Evolutionary conservation across 2,888 invertebrate species (phyloP).

Genomic region (Carabus problematicus): DNA sequence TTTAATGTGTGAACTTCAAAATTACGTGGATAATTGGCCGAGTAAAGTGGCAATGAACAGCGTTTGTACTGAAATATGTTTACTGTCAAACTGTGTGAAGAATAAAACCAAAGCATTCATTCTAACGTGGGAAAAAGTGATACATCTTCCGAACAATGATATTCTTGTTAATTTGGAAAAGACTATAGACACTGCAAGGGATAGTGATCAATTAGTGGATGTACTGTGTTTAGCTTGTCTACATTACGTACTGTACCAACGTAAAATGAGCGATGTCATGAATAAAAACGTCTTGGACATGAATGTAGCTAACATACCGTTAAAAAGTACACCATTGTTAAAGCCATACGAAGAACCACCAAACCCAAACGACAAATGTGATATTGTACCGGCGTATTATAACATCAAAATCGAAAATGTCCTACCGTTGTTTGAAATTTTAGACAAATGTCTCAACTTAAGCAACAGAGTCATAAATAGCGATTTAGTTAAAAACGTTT

Average conservation of each 20-base stretch:
- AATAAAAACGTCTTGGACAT: conserved; percentile 50
- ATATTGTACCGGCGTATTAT: conserved; percentile 51
- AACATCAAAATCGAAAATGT: conserved; percentile 48
- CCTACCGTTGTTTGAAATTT: conserved; percentile 46
- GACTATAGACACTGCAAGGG: conserved; percentile 43
- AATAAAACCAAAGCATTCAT: conserved; percentile 47
- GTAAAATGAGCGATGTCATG: conserved; percentile 44
- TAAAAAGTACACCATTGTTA: conserved; percentile 19
- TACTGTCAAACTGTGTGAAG: conserved; percentile 45
- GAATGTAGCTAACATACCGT: conserved; percentile 44
- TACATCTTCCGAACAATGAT: conserved; percentile 44
- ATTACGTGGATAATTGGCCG: conserved; percentile 51
- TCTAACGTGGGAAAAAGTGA: conserved; percentile 48
- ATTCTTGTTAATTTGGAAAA: conserved; percentile 43
- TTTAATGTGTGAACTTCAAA: conserved; percentile 48
- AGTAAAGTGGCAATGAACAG: conserved; percentile 50
- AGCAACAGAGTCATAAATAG: conserved; percentile 43
- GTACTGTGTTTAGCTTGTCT: conserved; percentile 48
- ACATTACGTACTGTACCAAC: conserved; percentile 49
- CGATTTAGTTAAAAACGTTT: conserved; percentile 5
- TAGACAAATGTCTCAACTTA: conserved; percentile 47
- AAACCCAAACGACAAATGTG: conserved; percentile 52
- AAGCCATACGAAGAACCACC: conserved; percentile 40
- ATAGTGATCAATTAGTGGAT: conserved; percentile 3
- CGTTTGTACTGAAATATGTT: conserved; percentile 47